Evolutionary conservation across 2,113 vertebrate genomes (phyloP).

Genomic region (Lamprologus callipterus): DNA sequence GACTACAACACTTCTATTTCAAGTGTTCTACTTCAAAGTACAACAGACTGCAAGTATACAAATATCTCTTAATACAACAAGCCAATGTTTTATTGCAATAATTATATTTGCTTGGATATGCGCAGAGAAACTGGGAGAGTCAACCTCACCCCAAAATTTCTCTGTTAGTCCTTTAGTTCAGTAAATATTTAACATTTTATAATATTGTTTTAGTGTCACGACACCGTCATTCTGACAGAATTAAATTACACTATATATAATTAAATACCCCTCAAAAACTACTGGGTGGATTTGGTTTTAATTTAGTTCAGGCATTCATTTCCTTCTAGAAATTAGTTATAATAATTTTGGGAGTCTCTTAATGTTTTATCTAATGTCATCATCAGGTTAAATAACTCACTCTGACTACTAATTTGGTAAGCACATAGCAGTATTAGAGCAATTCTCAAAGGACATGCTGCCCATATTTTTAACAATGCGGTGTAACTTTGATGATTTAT

Average conservation of each 20-base stretch:
- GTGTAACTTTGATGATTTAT: slow-evolving; percentile 31
- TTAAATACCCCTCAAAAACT: not conserved
- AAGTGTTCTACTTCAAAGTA: not conserved
- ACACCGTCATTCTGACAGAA: not conserved
- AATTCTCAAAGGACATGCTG: not conserved
- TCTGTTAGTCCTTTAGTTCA: not conserved
- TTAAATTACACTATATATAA: not conserved
- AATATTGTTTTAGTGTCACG: not conserved
- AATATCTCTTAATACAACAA: not conserved
- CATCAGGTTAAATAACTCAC: not conserved
- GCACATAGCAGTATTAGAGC: not conserved
- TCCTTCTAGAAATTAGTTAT: not conserved
- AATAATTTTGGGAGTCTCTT: not conserved
- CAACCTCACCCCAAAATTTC: not conserved
- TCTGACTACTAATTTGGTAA: not conserved
- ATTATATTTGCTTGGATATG: not conserved
- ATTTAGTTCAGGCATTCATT: not conserved
- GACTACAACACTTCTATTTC: not conserved
- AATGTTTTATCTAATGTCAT: not conserved
- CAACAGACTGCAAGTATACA: not conserved
- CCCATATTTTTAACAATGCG: not conserved
- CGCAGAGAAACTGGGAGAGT: not conserved
- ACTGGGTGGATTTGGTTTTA: not conserved
- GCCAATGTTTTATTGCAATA: not conserved
- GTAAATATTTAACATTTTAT: not conserved